phyloP scores from a whole-genome alignment of 2,113 vertebrate genomes.

The Phyllostomus hastatus region DNA sequence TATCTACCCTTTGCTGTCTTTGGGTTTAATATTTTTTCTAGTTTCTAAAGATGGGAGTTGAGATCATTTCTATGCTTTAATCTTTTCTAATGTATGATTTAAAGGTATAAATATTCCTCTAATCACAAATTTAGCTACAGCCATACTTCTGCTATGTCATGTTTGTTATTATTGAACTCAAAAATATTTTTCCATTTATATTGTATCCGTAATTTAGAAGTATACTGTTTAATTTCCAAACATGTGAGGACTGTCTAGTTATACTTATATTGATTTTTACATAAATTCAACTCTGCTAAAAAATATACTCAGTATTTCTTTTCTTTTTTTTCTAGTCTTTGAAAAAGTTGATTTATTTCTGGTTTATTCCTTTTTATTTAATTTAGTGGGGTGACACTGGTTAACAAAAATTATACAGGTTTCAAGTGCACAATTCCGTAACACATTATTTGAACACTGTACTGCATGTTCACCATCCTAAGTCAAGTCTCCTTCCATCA shows the following conservation, averaged over 20 bases:
- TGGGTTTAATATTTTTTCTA: background rate
- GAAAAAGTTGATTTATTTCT: too few relatives aligned
- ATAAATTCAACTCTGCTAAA: background rate
- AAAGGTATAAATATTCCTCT: background rate
- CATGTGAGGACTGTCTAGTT: background rate
- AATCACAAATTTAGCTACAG: background rate
- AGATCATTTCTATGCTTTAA: background rate
- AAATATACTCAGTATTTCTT: background rate
- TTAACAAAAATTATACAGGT: too few relatives aligned
- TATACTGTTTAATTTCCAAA: background rate
- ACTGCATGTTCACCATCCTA: too few relatives aligned
- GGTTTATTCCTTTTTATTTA: too few relatives aligned
- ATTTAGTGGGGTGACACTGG: too few relatives aligned
- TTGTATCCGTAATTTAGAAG: background rate
- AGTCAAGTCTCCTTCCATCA: too few relatives aligned
- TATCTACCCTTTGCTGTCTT: background rate
- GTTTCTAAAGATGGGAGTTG: background rate
- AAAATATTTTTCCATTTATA: background rate
- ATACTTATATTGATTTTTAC: background rate
- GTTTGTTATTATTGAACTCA: background rate
- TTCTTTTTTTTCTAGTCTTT: too few relatives aligned
- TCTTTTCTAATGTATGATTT: background rate
- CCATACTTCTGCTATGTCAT: background rate
- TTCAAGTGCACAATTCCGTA: too few relatives aligned
- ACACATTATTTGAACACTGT: too few relatives aligned